Conservation (phyloP, 2,113 vertebrate species). For the Rhinoderma darwinii region DNA sequence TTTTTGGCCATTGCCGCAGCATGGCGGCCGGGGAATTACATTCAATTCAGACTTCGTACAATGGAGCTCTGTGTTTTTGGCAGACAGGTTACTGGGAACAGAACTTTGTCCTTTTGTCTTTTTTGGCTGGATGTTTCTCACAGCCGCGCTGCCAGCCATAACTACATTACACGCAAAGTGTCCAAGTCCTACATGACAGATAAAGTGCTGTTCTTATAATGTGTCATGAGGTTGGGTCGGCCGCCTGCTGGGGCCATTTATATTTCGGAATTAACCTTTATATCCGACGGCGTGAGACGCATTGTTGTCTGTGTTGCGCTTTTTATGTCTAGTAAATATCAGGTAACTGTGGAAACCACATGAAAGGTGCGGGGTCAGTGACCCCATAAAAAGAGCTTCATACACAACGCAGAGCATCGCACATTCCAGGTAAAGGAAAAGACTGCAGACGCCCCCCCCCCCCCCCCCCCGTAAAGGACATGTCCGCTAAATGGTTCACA, state of each 20-base stretch:
- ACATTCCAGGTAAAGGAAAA: slow-evolving; percentile 68
- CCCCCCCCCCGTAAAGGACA: slow-evolving; percentile 68
- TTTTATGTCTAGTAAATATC: slow-evolving; percentile 67
- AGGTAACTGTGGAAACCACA: slow-evolving; percentile 67
- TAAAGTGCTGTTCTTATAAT: slow-evolving; percentile 55
- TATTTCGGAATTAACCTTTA: slow-evolving; percentile 65
- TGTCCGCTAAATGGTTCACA: slow-evolving; percentile 47
- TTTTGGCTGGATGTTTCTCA: slow-evolving; percentile 17
- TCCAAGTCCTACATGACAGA: slow-evolving; percentile 8
- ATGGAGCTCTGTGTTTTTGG: slow-evolving; percentile 43
- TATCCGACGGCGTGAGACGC: slow-evolving; percentile 59
- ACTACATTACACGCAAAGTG: slow-evolving; percentile 26
- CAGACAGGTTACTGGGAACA: slow-evolving; percentile 55
- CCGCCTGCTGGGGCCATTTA: slow-evolving; percentile 57
- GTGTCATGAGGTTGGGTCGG: slow-evolving; percentile 57
- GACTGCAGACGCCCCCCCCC: slow-evolving; percentile 68
- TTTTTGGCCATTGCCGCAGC: neutral
- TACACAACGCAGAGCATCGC: slow-evolving; percentile 63
- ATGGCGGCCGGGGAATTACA: slow-evolving; percentile 5
- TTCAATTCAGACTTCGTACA: slow-evolving; percentile 10
- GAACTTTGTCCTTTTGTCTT: slow-evolving; percentile 41
- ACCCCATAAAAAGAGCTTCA: slow-evolving; percentile 63
- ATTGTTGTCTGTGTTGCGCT: slow-evolving; percentile 60
- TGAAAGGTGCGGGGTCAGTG: slow-evolving; percentile 66
- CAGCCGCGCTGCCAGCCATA: slow-evolving; percentile 31